A percentile compares a stretch with the other conserved stretches of the same genome.
phyloP scores from a whole-genome alignment of 2,888 invertebrate species.

The Koerneria pararmatus region DNA sequence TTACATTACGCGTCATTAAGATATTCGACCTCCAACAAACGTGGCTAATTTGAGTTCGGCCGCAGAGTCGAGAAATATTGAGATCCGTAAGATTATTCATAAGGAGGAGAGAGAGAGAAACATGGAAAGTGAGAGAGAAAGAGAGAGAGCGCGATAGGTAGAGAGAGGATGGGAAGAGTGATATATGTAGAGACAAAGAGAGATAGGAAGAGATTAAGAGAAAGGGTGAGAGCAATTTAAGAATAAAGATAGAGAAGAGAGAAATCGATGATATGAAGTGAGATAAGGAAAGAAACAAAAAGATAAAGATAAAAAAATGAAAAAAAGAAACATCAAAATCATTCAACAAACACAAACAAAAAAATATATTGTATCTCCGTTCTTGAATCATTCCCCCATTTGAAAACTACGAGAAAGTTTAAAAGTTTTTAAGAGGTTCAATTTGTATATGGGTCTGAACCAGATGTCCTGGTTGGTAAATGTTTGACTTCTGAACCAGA shows the following conservation, averaged over 20 bases:
- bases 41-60: too few relatives aligned
- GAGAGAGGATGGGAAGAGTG: not conserved
- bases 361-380: not conserved
- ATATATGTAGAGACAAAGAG: constrained; percentile 12
- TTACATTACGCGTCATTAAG: too few relatives aligned
- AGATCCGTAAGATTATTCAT: constrained; percentile 9
- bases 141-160: not conserved
- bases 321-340: too few relatives aligned
- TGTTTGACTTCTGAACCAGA: too few relatives aligned
- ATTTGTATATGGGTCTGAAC: too few relatives aligned
- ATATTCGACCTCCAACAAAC: too few relatives aligned
- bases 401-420: not conserved
- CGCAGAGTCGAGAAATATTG: constrained; percentile 8
- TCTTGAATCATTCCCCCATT: not conserved
- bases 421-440: too few relatives aligned
- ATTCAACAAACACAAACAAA: constrained; percentile 42
- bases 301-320: too few relatives aligned
- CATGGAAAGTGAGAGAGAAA: constrained; percentile 2
- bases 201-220: constrained; percentile 1
- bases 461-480: too few relatives aligned
- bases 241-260: constrained; percentile 14
- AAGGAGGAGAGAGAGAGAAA: not conserved
- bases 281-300: constrained; percentile 9
- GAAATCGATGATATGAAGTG: constrained; percentile 12
- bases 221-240: not conserved